Evolutionary conservation across 2,888 invertebrate genomes (phyloP).

Genomic region (Xylota sylvarum): DNA sequence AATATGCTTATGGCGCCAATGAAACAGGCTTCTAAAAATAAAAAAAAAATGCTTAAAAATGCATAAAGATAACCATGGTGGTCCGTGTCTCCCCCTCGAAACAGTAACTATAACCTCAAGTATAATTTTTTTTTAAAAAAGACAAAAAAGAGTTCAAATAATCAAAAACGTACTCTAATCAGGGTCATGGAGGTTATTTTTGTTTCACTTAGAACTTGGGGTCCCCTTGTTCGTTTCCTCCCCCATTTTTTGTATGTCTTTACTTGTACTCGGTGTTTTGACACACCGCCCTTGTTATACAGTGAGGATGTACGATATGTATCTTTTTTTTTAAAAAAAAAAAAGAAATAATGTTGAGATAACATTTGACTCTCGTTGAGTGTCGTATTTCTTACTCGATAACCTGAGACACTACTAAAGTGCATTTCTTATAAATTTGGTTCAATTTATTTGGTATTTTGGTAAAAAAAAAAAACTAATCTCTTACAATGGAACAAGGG

Average conservation of each 20-base stretch:
- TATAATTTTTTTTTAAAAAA: slow-evolving; percentile 11
- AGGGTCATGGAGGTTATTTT: slow-evolving; percentile 72
- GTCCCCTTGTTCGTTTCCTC: not conserved
- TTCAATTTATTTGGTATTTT: not conserved
- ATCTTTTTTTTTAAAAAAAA: slow-evolving; percentile 1
- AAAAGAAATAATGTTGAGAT: not conserved
- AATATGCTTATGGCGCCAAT: slow-evolving; percentile 36
- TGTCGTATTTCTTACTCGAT: slow-evolving; percentile 41
- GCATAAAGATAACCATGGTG: slow-evolving; percentile 39
- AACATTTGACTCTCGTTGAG: slow-evolving; percentile 49
- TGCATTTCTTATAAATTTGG: slow-evolving; percentile 2
- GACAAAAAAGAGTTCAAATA: slow-evolving; percentile 47
- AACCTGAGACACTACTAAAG: slow-evolving; percentile 32
- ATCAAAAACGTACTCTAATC: slow-evolving; percentile 56
- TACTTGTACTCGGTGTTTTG: slow-evolving; percentile 12
- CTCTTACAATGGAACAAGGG: not conserved
- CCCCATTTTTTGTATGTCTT: not conserved
- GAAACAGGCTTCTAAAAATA: slow-evolving; percentile 38
- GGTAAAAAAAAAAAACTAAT: not conserved
- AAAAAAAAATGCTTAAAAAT: slow-evolving; percentile 29
- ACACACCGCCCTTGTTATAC: slow-evolving; percentile 27
- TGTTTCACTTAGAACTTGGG: slow-evolving; percentile 35
- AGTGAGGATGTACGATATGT: too few relatives aligned
- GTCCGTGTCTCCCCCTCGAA: slow-evolving; percentile 4
- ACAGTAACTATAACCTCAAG: slow-evolving; percentile 2